Conservation (phyloP, 2,797 vertebrate genomes). For the Adelosebastes latens region DNA sequence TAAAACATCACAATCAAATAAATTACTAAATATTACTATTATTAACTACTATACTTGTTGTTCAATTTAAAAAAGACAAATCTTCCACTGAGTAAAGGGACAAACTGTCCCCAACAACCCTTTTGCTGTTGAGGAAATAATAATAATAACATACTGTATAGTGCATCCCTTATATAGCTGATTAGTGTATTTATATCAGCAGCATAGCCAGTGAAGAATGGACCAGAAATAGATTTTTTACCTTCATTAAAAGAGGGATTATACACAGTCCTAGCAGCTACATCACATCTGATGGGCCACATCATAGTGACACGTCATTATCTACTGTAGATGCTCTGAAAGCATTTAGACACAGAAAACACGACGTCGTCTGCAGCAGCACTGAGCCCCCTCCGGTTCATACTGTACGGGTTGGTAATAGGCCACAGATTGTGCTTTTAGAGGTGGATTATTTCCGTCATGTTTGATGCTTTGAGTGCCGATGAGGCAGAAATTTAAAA, state of each 20-base stretch:
- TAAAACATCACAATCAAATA: background rate
- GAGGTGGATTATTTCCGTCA: constrained; percentile 13
- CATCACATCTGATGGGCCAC: constrained; percentile 36
- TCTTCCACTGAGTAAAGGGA: background rate
- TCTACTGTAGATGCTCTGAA: constrained; percentile 42
- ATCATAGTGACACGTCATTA: constrained; percentile 54
- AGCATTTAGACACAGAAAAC: constrained; percentile 48
- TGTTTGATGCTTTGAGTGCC: constrained; percentile 8
- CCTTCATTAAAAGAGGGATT: constrained; percentile 57
- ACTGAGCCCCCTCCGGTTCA: background rate
- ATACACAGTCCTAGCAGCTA: constrained; percentile 32
- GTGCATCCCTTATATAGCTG: background rate
- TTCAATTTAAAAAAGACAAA: background rate
- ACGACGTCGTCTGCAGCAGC: constrained; percentile 24
- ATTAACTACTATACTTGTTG: background rate
- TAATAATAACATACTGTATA: background rate
- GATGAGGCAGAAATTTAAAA: constrained; percentile 18
- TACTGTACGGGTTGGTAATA: constrained; percentile 17
- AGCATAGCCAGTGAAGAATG: constrained; percentile 12
- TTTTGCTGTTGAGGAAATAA: background rate
- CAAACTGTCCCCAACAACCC: background rate
- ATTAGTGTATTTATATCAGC: constrained; percentile 5
- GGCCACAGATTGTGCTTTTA: constrained; percentile 35
- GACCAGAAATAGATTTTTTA: constrained; percentile 29
- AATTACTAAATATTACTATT: background rate